These are phyloP conservation scores for Zaprionus davidi DNA, from an alignment of 1,140 invertebrate genomes.

Conservation along the genomic window DNA sequence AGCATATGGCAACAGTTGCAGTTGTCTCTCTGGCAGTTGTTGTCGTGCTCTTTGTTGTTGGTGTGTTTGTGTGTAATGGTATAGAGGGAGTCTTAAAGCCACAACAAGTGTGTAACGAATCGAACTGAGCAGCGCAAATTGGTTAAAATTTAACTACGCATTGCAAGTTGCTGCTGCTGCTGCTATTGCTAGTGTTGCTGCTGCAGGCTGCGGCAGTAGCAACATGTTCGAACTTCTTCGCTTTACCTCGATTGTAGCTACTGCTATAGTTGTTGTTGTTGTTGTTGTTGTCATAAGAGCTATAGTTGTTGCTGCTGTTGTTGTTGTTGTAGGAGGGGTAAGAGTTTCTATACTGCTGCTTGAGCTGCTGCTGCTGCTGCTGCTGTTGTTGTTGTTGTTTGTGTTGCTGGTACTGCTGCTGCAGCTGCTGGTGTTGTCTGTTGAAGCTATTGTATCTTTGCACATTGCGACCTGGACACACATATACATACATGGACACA, in stretches of 20 bases:
- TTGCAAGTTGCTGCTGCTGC: conserved; percentile 30
- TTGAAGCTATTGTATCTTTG: conserved; percentile 61
- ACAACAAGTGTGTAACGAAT: conserved; percentile 29
- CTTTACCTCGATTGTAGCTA: conserved; percentile 74
- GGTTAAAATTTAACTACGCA: conserved; percentile 22
- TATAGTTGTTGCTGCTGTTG: conserved; percentile 64
- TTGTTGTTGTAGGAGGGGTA: conserved; percentile 52
- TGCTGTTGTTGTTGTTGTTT: conserved; percentile 44
- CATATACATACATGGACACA: conserved; percentile 23
- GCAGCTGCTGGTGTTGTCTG: conserved; percentile 47
- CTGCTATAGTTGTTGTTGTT: conserved; percentile 63
- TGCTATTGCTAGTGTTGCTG: conserved; percentile 14
- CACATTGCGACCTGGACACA: conserved; percentile 71
- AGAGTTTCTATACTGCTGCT: conserved; percentile 79
- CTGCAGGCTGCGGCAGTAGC: conserved; percentile 15
- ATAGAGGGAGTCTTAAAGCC: conserved; percentile 46
- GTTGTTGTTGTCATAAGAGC: conserved; percentile 60
- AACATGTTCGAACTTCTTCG: conserved; percentile 25
- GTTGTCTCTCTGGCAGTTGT: background rate
- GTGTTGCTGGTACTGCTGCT: conserved; percentile 43
- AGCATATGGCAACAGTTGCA: conserved; percentile 30
- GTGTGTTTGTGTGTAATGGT: conserved; percentile 1
- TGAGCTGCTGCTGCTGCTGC: conserved; percentile 53
- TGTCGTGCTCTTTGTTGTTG: background rate
- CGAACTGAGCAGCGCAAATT: conserved; percentile 41